Conservation (phyloP, 2,113 vertebrate species). For the Hypomesus transpacificus region DNA sequence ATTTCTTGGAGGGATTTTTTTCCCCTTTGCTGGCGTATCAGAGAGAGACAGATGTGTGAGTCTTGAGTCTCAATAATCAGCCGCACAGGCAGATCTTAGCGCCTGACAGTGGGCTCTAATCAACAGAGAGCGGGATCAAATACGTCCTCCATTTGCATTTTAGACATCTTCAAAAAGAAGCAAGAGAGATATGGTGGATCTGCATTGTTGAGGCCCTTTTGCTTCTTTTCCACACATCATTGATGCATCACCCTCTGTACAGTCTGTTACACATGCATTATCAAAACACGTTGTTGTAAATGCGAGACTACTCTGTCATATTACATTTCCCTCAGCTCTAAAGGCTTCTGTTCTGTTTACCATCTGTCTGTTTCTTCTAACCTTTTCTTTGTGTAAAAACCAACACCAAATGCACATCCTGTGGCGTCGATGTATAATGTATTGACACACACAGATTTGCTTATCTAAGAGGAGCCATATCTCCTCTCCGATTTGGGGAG, state of each 20-base stretch:
- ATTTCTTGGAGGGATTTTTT: slow-evolving; percentile 45
- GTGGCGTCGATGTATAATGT: slow-evolving; percentile 47
- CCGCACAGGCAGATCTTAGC: slow-evolving; percentile 32
- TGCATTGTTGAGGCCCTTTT: slow-evolving; percentile 12
- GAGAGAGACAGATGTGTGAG: slow-evolving; percentile 28
- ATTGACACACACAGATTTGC: slow-evolving; percentile 51
- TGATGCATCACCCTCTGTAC: slow-evolving; percentile 26
- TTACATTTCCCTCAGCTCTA: too few species aligned
- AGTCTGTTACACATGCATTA: slow-evolving; percentile 11
- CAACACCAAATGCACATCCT: slow-evolving; percentile 1
- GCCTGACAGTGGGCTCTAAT: slow-evolving; percentile 36
- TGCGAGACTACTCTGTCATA: too few species aligned
- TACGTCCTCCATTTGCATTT: slow-evolving; percentile 50
- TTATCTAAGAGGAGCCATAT: slow-evolving; percentile 63
- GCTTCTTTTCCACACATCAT: slow-evolving; percentile 16
- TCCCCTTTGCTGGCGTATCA: slow-evolving; percentile 37
- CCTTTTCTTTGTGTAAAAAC: too few species aligned
- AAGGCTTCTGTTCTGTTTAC: too few species aligned
- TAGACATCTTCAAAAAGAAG: slow-evolving; percentile 39
- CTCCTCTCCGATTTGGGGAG: slow-evolving; percentile 50
- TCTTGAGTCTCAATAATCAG: slow-evolving; percentile 52
- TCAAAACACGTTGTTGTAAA: background rate
- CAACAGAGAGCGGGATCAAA: slow-evolving; percentile 51
- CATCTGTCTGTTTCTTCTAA: too few species aligned
- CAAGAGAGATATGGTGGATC: slow-evolving; percentile 30